Evolutionary conservation across 2,888 invertebrate species (phyloP), one percentile per base, ranked within the genome.

Genomic region (Megaustenia siamemsis): DNA sequence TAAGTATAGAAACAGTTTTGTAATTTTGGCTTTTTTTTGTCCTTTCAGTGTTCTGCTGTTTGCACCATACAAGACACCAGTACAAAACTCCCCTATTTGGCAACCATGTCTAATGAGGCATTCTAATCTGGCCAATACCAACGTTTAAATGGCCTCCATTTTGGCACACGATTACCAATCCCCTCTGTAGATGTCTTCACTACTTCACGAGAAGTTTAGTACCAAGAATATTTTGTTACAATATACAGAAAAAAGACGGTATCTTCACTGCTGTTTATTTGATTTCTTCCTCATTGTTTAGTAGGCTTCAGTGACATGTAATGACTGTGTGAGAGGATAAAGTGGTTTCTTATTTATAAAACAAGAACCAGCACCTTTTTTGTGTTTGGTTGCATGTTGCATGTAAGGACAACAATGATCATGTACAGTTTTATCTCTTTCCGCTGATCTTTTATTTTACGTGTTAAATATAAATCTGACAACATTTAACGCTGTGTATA

Each of bases 81-180:
- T n/a, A 28, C 71, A 73, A 81, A 82, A 24, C 78, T 86, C 85
- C 84, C 69, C 88, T 90, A 90, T 86, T 90, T 90, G 79, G 88
- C 87, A 40, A 89, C 88, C 77, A 89, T 90, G 89, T 91, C 91
- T 90, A 91, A 90, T 91, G 91, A 90, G 91, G 91, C 90, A 82
- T 68, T 28, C 28, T 35, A n/a, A 77, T 43, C 24, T 49, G 86
- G 82, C 53, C 73, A 86, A 60, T 63, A 40, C 40, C 40, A 60
- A 6, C 60, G 6, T 4, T 60, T 28, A 24, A 6, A 28, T n/a
- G 60, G 10, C n/a, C 2, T 60, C 24, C n/a, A 6, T 3, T 60
- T 28, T n/a, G 10, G 49, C 6, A 49, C 6, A 49, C 49, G 15
- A 60, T n/a, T 24, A 32, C 32, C 32, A 32, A 60, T 35, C 68